Percentiles rank a stretch among this genome's conserved stretches.
These are phyloP conservation scores for Sterna hirundo DNA, from an alignment of 2,113 vertebrate species.

Conservation along the genomic window DNA sequence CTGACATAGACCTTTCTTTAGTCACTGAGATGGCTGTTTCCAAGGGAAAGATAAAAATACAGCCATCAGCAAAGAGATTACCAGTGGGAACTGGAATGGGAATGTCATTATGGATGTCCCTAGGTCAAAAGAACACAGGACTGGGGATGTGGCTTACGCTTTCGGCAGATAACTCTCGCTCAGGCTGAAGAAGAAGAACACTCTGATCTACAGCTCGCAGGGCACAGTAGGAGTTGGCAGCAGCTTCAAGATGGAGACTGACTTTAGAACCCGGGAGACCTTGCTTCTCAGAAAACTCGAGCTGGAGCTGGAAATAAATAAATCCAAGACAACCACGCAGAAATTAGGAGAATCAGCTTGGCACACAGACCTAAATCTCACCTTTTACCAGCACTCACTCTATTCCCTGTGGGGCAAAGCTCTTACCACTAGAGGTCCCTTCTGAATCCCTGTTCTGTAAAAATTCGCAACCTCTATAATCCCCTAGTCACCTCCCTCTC, in stretches of 20 bases:
- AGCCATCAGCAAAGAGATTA: neutral
- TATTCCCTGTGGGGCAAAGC: neutral
- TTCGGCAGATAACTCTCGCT: conserved; percentile 64
- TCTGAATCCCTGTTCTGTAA: neutral
- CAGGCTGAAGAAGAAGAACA: conserved; percentile 74
- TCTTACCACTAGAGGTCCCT: neutral
- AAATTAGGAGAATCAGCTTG: neutral
- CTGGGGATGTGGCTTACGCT: neutral
- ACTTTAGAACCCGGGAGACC: conserved; percentile 75
- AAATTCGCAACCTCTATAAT: neutral
- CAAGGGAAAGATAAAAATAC: neutral
- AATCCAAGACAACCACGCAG: neutral
- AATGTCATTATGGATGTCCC: neutral
- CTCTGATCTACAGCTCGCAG: conserved; percentile 83
- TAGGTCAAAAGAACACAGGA: neutral
- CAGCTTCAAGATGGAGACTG: conserved; percentile 74
- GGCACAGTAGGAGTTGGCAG: conserved; percentile 82
- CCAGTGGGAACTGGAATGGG: neutral
- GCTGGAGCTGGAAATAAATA: conserved; percentile 75
- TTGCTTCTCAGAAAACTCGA: conserved; percentile 76
- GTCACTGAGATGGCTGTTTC: neutral
- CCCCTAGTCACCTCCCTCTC: neutral
- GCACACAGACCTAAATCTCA: neutral
- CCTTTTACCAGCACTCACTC: neutral
- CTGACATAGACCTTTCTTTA: neutral